Percentiles rank a stretch among this genome's conserved stretches.
Conservation (phyloP, 2,113 vertebrate species). For the Parotia lawesii region DNA sequence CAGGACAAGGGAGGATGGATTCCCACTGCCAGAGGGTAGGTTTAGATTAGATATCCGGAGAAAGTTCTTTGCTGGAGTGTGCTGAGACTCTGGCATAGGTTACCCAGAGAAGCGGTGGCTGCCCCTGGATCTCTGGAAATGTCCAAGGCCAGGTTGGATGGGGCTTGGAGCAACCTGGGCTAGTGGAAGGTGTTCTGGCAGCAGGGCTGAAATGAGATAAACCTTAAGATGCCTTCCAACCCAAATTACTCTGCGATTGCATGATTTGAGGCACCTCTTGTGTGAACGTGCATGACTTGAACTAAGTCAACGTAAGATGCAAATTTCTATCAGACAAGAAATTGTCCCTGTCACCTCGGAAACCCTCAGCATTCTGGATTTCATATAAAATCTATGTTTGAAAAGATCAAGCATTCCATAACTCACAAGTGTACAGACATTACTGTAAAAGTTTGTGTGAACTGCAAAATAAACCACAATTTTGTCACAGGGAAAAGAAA, state of each 20-base stretch:
- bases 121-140: background rate
- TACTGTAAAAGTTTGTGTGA: background rate
- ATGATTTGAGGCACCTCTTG: background rate
- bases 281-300: background rate
- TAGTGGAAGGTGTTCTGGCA: background rate
- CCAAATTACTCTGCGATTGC: background rate
- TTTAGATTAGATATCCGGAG: background rate
- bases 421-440: background rate
- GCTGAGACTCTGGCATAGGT: background rate
- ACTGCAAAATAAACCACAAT: background rate
- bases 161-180: background rate
- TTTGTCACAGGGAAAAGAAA: background rate
- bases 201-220: background rate
- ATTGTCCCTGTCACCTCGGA: background rate
- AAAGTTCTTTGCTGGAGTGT: background rate
- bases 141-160: background rate
- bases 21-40: background rate
- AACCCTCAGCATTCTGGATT: background rate
- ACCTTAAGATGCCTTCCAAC: background rate
- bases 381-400: fast-evolving
- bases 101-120: background rate
- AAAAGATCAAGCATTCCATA: background rate
- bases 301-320: fast-evolving
- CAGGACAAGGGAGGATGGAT: background rate
- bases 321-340: background rate